These are phyloP conservation scores for Orientallactaga bullata DNA, from an alignment of 2,113 vertebrate species.

Conservation along the genomic window DNA sequence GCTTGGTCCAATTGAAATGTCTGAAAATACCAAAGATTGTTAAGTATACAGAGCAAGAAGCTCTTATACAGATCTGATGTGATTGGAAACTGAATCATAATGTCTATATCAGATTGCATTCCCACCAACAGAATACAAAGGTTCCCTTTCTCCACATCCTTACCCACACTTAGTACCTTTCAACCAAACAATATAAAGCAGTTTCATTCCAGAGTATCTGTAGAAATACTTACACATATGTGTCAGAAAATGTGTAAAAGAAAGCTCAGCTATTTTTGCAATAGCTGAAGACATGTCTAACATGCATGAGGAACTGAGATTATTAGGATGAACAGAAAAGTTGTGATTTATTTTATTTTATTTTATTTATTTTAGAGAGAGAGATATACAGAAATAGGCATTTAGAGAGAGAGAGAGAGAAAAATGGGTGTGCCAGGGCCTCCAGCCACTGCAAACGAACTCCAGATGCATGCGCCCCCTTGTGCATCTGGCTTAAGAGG, in stretches of 20 bases:
- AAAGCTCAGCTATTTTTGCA: background rate
- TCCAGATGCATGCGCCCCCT: no score
- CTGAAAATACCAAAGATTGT: background rate
- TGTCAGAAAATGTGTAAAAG: background rate
- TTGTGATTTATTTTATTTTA: no score
- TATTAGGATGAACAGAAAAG: background rate
- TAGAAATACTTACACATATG: background rate
- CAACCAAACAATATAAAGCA: background rate
- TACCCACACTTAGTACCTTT: background rate
- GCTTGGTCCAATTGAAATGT: background rate
- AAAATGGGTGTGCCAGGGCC: no score
- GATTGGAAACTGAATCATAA: background rate
- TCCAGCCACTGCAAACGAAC: no score
- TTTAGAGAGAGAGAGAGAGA: no score
- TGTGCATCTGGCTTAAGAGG: no score
- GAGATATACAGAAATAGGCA: no score
- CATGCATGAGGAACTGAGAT: background rate
- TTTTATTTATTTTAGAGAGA: no score
- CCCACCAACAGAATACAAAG: background rate
- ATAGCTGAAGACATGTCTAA: slow-evolving; percentile 30
- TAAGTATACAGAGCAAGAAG: background rate
- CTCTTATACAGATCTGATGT: background rate
- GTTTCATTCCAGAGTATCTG: background rate
- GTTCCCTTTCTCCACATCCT: background rate
- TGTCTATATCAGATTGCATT: background rate